These are phyloP conservation scores for Amphimedon queenslandica DNA, from an alignment of 37 sponge, comb jelly and placozoan genomes.

Conservation along the genomic window DNA sequence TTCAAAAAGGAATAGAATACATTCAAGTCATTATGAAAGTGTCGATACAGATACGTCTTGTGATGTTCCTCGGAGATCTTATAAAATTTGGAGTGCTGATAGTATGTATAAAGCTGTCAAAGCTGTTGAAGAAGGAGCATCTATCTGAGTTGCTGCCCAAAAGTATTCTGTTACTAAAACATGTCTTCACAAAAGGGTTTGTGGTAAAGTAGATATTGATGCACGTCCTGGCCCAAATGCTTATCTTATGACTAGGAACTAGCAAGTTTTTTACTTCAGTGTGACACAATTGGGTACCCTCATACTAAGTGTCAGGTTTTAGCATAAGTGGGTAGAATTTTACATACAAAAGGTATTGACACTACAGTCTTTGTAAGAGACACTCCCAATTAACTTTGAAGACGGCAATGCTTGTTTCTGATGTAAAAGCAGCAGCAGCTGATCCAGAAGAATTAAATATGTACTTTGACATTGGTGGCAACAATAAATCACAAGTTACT, in stretches of 20 bases:
- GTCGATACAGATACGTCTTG: too few relatives aligned
- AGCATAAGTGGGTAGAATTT: not conserved
- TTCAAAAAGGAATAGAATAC: too few relatives aligned
- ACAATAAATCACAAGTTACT: slow-evolving; percentile 6
- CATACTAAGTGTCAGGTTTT: not conserved
- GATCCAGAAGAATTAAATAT: not conserved
- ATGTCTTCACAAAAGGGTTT: too few relatives aligned
- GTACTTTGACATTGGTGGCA: not conserved
- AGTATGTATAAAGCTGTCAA: too few relatives aligned
- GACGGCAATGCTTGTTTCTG: not conserved
- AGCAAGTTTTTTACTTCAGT: not conserved
- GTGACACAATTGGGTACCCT: not conserved
- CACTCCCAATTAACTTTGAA: slow-evolving; percentile 2
- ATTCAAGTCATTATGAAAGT: too few relatives aligned
- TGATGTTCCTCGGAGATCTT: too few relatives aligned
- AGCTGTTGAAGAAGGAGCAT: too few relatives aligned
- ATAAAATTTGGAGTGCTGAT: too few relatives aligned
- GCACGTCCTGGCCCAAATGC: not conserved
- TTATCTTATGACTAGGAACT: not conserved
- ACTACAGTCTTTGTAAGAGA: not conserved
- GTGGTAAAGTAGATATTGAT: too few relatives aligned
- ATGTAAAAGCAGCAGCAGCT: not conserved
- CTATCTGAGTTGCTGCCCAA: too few relatives aligned
- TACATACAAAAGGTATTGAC: not conserved
- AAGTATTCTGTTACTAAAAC: too few relatives aligned